Evolutionary conservation across 2,888 invertebrate genomes (phyloP).

Genomic region (Ectemnius lituratus): DNA sequence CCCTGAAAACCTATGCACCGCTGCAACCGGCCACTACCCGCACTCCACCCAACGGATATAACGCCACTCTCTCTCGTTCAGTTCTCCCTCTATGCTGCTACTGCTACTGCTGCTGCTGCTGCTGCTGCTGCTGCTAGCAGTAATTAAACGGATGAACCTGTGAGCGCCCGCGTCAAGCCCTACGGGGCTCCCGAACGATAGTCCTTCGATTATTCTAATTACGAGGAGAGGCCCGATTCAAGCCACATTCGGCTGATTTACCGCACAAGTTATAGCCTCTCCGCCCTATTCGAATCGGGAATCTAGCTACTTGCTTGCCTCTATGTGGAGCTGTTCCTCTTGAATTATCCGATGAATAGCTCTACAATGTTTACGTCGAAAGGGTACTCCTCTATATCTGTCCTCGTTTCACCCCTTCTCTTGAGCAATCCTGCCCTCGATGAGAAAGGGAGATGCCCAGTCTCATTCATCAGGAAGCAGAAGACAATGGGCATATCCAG

Average conservation of each 20-base stretch:
- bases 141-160: slow-evolving; percentile 54
- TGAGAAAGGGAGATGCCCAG: too few relatives aligned
- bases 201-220: slow-evolving; percentile 11
- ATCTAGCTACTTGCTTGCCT: not conserved
- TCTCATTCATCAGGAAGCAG: not conserved
- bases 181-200: not conserved
- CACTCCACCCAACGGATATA: too few relatives aligned
- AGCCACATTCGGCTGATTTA: slow-evolving; percentile 4
- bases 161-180: slow-evolving; percentile 10
- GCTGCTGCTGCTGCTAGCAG: slow-evolving; percentile 20
- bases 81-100: too few relatives aligned
- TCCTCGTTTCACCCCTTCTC: not conserved
- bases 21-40: slow-evolving; percentile 17
- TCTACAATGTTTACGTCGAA: not conserved
- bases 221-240: not conserved
- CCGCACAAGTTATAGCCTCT: not conserved
- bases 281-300: not conserved
- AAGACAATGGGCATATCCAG: slow-evolving; percentile 39
- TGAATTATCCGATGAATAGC: slow-evolving; percentile 5
- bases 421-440: too few relatives aligned
- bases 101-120: too few relatives aligned
- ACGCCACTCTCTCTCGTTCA: too few relatives aligned
- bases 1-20: slow-evolving; percentile 56
- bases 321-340: not conserved
- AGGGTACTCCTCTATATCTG: not conserved